Conservation (phyloP, 1,140 invertebrate species). For the Drosophila sulfurigaster region DNA sequence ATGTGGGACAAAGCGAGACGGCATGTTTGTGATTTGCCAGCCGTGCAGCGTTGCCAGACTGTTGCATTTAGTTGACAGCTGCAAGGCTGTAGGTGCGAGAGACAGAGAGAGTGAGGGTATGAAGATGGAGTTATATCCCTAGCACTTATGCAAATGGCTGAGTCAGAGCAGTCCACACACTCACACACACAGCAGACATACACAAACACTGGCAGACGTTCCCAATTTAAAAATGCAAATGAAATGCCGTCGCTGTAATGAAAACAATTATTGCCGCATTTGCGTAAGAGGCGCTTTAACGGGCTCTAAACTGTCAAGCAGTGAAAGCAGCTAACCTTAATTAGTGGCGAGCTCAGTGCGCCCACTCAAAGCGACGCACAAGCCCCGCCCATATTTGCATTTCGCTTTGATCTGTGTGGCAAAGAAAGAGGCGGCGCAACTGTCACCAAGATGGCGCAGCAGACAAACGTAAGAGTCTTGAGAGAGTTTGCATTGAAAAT, state of each 20-base stretch:
- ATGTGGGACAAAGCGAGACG: background rate
- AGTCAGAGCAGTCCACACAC: conserved; percentile 34
- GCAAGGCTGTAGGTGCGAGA: background rate
- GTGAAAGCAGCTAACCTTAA: conserved; percentile 51
- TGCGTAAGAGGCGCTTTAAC: conserved; percentile 73
- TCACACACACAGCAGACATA: conserved; percentile 1
- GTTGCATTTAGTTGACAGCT: background rate
- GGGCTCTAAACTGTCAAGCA: conserved; percentile 64
- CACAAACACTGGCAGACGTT: conserved; percentile 14
- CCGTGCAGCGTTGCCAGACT: conserved; percentile 10
- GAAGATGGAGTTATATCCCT: background rate
- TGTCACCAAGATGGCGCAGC: conserved; percentile 36
- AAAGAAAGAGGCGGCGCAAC: conserved; percentile 26
- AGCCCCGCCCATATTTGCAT: conserved; percentile 65
- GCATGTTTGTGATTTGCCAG: background rate
- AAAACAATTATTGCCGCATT: conserved; percentile 80
- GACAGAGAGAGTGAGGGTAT: conserved; percentile 1
- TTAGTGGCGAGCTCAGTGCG: conserved; percentile 63
- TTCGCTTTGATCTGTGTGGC: conserved; percentile 65
- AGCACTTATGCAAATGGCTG: conserved; percentile 63
- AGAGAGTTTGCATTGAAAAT: background rate
- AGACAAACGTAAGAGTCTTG: conserved; percentile 19
- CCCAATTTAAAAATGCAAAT: conserved; percentile 67
- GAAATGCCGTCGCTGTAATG: conserved; percentile 55
- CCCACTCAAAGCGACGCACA: conserved; percentile 31